These are phyloP conservation scores for Deilephila elpenor DNA, from an alignment of 2,888 invertebrate species.

Conservation along the genomic window DNA sequence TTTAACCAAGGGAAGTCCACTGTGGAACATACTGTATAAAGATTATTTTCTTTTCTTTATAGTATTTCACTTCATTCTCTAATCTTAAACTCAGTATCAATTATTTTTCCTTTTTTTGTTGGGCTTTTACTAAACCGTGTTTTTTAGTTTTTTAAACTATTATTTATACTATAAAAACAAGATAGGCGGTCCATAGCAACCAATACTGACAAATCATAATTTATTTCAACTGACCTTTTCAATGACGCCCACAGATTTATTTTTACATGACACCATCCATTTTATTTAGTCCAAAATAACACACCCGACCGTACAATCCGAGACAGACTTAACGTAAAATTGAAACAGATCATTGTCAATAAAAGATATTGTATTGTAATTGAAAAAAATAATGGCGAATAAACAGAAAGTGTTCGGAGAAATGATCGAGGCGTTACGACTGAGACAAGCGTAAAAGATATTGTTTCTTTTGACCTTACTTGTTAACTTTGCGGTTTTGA, in stretches of 20 bases:
- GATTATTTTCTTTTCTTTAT: too few relatives aligned
- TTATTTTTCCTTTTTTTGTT: too few relatives aligned
- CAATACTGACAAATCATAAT: neutral
- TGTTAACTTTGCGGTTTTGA: neutral
- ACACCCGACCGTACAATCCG: neutral
- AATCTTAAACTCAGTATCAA: too few relatives aligned
- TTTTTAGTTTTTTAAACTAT: too few relatives aligned
- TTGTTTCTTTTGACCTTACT: conserved; percentile 19
- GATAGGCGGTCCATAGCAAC: neutral
- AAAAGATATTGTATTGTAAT: conserved; percentile 17
- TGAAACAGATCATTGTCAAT: conserved; percentile 23
- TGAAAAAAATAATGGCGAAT: conserved; percentile 25
- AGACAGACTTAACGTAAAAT: conserved; percentile 16
- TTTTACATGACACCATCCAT: neutral
- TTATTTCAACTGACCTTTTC: conserved; percentile 1
- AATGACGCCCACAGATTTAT: neutral
- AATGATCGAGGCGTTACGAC: conserved; percentile 17
- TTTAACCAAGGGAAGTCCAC: too few relatives aligned
- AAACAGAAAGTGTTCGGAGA: conserved; percentile 9
- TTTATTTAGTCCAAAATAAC: conserved; percentile 3
- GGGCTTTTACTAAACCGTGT: too few relatives aligned
- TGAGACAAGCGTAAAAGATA: conserved; percentile 14
- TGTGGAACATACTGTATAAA: too few relatives aligned
- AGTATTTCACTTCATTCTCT: too few relatives aligned
- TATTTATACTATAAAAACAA: too few relatives aligned